Conservation (phyloP, 30 jellyfish, hydroid and myxozoan genomes). For the Aurelia aurita region DNA sequence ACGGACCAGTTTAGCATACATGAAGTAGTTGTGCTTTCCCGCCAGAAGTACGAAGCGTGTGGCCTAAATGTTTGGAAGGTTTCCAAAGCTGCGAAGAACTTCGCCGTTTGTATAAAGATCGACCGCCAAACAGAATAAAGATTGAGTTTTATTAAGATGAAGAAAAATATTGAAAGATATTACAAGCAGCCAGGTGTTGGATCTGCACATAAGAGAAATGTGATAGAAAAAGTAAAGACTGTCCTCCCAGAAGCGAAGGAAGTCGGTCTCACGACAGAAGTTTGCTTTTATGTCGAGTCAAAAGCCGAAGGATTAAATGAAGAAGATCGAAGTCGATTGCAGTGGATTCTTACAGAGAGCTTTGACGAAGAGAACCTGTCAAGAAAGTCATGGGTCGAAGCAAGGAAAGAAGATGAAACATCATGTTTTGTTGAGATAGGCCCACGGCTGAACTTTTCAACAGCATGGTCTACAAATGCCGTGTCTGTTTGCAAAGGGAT, state of each 20-base stretch:
- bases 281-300: constrained; percentile 32
- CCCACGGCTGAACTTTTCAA: constrained; percentile 87
- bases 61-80: too few relatives aligned
- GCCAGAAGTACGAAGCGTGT: too few relatives aligned
- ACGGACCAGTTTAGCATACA: too few relatives aligned
- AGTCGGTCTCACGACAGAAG: constrained; percentile 11
- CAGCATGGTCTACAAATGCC: constrained; percentile 91
- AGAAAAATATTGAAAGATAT: constrained; percentile 6
- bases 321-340: constrained; percentile 1
- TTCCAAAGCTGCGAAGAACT: too few relatives aligned
- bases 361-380: constrained; percentile 22
- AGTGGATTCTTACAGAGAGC: constrained; percentile 32
- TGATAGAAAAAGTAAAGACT: constrained; percentile 6
- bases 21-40: too few relatives aligned
- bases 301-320: background rate
- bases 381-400: constrained; percentile 21
- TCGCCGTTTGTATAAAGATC: background rate
- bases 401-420: background rate
- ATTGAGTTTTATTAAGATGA: background rate
- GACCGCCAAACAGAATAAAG: background rate
- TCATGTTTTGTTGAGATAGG: constrained; percentile 74
- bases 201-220: background rate
- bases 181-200: constrained; percentile 51
- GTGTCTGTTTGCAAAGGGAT: constrained; percentile 84
- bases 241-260: background rate